Evolutionary conservation across 2,113 vertebrate genomes (phyloP).

Genomic region (Carassius gibelio): DNA sequence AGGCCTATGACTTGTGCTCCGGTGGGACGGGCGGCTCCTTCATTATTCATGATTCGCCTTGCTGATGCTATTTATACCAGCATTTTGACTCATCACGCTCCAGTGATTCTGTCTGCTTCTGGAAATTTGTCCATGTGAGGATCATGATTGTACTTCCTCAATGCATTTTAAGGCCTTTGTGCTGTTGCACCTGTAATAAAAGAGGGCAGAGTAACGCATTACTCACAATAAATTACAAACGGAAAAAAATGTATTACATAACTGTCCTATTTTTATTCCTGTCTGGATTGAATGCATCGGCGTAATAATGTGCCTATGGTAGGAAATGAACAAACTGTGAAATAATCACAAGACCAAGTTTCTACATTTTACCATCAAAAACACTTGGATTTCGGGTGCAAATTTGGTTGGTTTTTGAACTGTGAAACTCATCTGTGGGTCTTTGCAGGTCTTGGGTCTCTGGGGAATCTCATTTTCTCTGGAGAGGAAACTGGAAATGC

Average conservation of each 20-base stretch:
- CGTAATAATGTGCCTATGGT: not conserved
- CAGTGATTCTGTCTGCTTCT: constrained; percentile 62
- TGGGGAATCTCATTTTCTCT: constrained; percentile 56
- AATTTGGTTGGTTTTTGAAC: not conserved
- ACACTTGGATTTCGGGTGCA: not conserved
- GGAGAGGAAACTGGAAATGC: constrained; percentile 45
- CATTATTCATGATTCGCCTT: constrained; percentile 74
- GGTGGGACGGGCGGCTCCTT: constrained; percentile 55
- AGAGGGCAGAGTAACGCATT: constrained; percentile 19
- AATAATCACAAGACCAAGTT: not conserved
- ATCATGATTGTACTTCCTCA: constrained; percentile 41
- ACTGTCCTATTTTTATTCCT: not conserved
- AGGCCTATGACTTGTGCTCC: constrained; percentile 52
- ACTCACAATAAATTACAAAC: not conserved
- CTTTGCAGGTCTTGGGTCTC: constrained; percentile 43
- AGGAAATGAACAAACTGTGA: not conserved
- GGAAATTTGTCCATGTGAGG: constrained; percentile 59
- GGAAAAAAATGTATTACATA: not conserved
- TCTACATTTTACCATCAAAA: not conserved
- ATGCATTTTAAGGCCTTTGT: constrained; percentile 29
- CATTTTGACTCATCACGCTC: constrained; percentile 70
- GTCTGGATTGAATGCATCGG: not conserved
- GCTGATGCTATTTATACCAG: constrained; percentile 73
- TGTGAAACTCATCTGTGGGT: constrained; percentile 27
- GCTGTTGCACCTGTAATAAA: not conserved